Base-by-base conservation (phyloP, 1,140 invertebrate species). In the Parasteatoda tepidariorum region DNA sequence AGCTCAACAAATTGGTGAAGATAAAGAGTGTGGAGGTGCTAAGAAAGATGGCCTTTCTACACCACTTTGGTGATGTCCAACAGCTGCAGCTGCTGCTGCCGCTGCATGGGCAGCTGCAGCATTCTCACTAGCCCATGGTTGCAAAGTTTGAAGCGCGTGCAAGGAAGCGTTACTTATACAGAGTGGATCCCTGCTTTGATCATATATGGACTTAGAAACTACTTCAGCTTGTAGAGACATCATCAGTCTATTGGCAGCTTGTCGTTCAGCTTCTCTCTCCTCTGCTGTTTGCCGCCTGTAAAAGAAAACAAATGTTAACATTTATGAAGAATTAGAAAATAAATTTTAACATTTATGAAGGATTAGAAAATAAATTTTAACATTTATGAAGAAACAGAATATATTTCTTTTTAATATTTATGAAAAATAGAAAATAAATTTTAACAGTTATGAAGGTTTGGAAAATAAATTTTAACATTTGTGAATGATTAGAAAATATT, bases 231-330 rank as follows among this genome's bases (percentile, higher is more conserved):
- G 97, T 15, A 98, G 91, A 0, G 95, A 97, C 85, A 99, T 91
- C 95, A 99, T 98, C 86, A 98, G 91, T 61, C 97, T 92, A 89
- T 97, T 98, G 24, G 97, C 97, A 0, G 97, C 97, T 90, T 99
- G 97, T 75, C 97, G 91, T 89, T 99, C 97, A 0, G 97, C 96
- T 90, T 99, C 97, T 1, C 97, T 91, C 88, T 99, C 97, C 89
- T 99, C 97, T 0, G 97, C 97, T 9, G 97, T 98, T 90, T 99
- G 97, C 82, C 97, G 92, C 90, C 97, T 98, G 92, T 66, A 92
- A 33, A 61, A 61, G 28, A 18, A 4, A 26, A 2, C 2, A 73
- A 24, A 38, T 67, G 30, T 4, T 2, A n/a, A n/a, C n/a, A n/a
- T n/a, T n/a, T 18, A 48, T 48, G 38, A 48, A 48, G 18, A 48